Conservation (phyloP, 2,797 vertebrate species). For the Falco berigora region DNA sequence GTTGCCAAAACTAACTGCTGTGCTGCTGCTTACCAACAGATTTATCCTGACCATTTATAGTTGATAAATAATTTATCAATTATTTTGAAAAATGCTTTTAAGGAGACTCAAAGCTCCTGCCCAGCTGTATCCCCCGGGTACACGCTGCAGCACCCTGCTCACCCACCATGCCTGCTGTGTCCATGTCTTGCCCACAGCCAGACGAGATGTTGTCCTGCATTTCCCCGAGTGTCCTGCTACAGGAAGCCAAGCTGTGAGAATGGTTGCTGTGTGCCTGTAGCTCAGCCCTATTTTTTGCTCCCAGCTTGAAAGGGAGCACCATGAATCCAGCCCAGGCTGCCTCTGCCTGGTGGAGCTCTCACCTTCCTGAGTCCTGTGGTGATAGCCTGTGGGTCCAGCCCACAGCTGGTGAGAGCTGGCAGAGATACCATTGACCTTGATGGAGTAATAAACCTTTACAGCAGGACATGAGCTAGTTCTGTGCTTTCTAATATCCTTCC, state of each 20-base stretch:
- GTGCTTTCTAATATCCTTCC: background rate
- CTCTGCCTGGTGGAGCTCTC: background rate
- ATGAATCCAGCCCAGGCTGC: background rate
- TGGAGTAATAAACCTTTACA: background rate
- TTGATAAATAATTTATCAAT: background rate
- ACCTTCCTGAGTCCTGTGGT: background rate
- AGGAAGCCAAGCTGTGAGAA: background rate
- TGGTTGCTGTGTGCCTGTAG: background rate
- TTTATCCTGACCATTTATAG: background rate
- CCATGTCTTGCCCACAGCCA: rapidly evolving
- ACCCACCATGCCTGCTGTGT: rapidly evolving
- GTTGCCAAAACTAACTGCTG: background rate
- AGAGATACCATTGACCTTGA: background rate
- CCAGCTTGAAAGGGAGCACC: background rate
- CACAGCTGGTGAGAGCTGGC: background rate
- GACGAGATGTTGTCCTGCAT: rapidly evolving
- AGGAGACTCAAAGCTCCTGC: background rate
- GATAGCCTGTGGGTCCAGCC: background rate
- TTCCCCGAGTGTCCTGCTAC: background rate
- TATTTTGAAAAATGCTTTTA: background rate
- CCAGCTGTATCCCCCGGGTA: background rate
- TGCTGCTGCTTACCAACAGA: background rate
- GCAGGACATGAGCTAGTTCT: background rate
- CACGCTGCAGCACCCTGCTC: background rate
- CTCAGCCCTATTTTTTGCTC: background rate